Evolutionary conservation across 2,888 invertebrate species (phyloP).

Genomic region (Netelia virgata): DNA sequence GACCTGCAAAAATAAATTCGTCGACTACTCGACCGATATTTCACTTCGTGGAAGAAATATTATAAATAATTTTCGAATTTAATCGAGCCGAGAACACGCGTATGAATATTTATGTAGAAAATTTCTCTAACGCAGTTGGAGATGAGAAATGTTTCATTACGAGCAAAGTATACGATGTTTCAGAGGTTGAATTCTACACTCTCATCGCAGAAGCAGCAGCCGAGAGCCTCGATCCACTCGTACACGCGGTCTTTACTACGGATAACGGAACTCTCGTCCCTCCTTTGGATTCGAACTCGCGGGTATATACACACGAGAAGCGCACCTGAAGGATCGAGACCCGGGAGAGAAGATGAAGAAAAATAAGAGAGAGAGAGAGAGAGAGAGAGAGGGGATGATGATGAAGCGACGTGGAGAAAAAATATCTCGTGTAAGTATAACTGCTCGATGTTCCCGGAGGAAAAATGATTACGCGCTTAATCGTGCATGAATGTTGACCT

Average conservation of each 20-base stretch:
- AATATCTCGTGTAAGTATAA: not conserved
- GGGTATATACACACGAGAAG: constrained; percentile 8
- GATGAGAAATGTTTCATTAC: constrained; percentile 25
- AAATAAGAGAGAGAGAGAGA: not conserved
- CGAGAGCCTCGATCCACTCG: constrained; percentile 44
- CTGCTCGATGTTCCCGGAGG: not conserved
- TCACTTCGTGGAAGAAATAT: not conserved
- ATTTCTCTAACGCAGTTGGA: not conserved
- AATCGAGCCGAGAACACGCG: not conserved
- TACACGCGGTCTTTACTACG: constrained; percentile 61
- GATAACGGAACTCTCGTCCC: constrained; percentile 60
- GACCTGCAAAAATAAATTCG: constrained; percentile 13
- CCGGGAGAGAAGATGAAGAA: constrained; percentile 22
- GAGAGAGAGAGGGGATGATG: no score
- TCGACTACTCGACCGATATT: not conserved
- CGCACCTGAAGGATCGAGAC: constrained; percentile 44
- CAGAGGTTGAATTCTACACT: constrained; percentile 35
- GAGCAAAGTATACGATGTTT: constrained; percentile 25
- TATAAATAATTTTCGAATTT: not conserved
- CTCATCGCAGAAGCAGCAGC: constrained; percentile 7
- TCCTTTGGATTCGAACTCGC: constrained; percentile 24
- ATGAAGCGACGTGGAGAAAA: constrained; percentile 10
- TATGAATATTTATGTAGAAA: not conserved
- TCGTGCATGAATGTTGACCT: constrained; percentile 8
- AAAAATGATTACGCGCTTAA: not conserved